phyloP scores from a whole-genome alignment of 2,888 invertebrate species.

The Xestia rhomboidea region DNA sequence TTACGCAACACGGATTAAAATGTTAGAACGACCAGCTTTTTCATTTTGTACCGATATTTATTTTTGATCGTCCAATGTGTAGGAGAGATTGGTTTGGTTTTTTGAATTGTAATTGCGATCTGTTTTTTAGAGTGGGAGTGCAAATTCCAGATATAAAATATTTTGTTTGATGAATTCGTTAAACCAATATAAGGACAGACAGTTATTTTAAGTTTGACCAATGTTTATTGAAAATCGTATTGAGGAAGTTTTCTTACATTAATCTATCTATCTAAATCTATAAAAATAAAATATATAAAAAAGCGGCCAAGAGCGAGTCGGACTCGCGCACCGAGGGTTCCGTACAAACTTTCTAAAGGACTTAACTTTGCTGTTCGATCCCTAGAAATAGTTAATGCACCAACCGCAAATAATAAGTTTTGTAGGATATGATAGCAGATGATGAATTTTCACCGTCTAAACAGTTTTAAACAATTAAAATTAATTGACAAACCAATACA shows the following conservation, averaged over 20 bases:
- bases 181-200: background rate
- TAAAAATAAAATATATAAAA: background rate
- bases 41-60: conserved; percentile 42
- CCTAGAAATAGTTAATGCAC: no score
- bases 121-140: conserved; percentile 27
- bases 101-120: conserved; percentile 21
- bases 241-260: conserved; percentile 1
- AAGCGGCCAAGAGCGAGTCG: no score
- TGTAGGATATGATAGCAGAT: background rate
- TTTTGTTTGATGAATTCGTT: conserved; percentile 4
- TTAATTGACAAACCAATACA: background rate
- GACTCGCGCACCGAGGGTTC: no score
- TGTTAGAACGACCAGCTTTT: conserved; percentile 32
- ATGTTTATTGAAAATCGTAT: background rate
- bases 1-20: conserved; percentile 55
- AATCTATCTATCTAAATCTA: no score
- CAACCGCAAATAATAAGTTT: no score
- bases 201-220: conserved; percentile 6
- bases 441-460: no score
- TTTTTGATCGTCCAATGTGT: conserved; percentile 30
- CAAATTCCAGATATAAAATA: background rate
- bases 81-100: conserved; percentile 21
- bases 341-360: no score
- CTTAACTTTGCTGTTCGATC: no score
- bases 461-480: background rate